Evolutionary conservation across 2,113 vertebrate genomes (phyloP), one percentile per base, ranked within the genome.

Genomic region (Colius striatus): DNA sequence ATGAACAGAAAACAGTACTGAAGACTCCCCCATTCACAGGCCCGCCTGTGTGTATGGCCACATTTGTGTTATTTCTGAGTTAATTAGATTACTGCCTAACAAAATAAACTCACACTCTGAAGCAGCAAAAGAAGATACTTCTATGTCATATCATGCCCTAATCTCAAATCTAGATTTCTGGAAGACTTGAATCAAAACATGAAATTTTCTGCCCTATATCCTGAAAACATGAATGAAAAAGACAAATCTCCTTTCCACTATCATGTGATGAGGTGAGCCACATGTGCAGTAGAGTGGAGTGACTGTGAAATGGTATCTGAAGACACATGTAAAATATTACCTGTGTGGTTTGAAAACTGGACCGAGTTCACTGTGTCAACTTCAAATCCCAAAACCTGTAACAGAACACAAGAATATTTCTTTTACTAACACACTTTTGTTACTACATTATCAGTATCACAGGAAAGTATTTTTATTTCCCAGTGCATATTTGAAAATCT

Each of bases 341-440:
- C 99, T 98, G 99, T 99, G 83, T 99, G 99, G 97, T 99, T 99
- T 95, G 99, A 99, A 97, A 99, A 99, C 98, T 99, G 99, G 89
- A 99, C 99, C 1, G 99, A 99, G 97, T 99, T 99, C 97, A 99
- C 98, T 0, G 99, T 98, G 76, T 99, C 99, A 36, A 99, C 98
- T 98, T 99, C 99, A 94, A 99, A 99, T 41, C 99, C 99, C 97
- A 99, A 97, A 88, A 99, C 99, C 99, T 99, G 98, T 38, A 95
- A 96, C 1, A 84, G 89, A 84, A 95, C 41, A 97, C 73, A 96
- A 36, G n/a, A 89, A 76, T 41, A 88, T 16, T 80, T 87, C 5
- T 84, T 74, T 93, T 94, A 96, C 32, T 41, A 58, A 82, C 25
- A 26, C 7, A 72, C 17, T 8, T 90, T 74, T 1, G 3, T 55